Evolutionary conservation across 1,140 invertebrate species (phyloP), one percentile per base, ranked within the genome.

Genomic region (Radopholus similis): DNA sequence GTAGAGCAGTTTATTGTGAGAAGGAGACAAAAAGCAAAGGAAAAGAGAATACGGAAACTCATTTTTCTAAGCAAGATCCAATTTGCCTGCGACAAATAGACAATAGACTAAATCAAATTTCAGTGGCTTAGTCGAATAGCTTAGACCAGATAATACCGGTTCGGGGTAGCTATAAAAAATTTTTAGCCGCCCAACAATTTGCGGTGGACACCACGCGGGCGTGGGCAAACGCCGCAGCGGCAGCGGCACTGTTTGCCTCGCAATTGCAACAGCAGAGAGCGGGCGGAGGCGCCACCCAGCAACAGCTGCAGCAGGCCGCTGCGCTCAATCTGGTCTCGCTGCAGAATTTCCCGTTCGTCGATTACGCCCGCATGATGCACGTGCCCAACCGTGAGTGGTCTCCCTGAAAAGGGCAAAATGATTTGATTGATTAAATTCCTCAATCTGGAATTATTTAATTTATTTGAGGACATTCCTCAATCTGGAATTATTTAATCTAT

Each of bases 131-230:
- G n/a, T n/a, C n/a, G n/a, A n/a, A n/a, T n/a, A n/a, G n/a, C n/a
- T n/a, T n/a, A n/a, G n/a, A n/a, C n/a, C n/a, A n/a, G n/a, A n/a
- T n/a, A n/a, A n/a, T n/a, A n/a, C n/a, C n/a, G n/a, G n/a, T n/a
- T n/a, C n/a, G n/a, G n/a, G n/a, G n/a, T n/a, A n/a, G n/a, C n/a
- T n/a, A n/a, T n/a, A n/a, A n/a, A n/a, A n/a, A n/a, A n/a, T n/a
- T n/a, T n/a, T n/a, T 57, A 64, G 66, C 66, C 32, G 68, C 68
- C 38, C 68, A 70, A 72, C 68, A 70, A 64, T 72, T 70, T 63
- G 66, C 66, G 18, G 65, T 70, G 53, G 68, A 71, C 68, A 60
- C 68, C 9, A 71, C 68, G 9, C 26, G 68, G 6, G 68, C 70
- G 35, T 72, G 69, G 68, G 68, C 68, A n/a, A 70, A 70, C 59